Conservation (phyloP, 2,797 vertebrate genomes). For the Poecilia wingei region DNA sequence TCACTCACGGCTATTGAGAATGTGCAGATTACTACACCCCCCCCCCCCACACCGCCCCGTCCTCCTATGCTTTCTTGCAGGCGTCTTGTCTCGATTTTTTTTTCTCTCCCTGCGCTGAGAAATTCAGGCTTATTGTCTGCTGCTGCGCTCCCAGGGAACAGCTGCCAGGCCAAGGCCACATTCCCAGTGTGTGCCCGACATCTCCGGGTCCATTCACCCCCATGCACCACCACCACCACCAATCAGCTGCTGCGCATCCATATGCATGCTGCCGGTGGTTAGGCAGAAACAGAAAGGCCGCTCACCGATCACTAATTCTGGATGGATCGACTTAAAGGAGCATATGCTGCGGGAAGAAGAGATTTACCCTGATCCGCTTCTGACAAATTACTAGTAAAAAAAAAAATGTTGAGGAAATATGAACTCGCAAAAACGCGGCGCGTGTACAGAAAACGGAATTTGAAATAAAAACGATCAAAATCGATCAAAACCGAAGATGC, state of each 20-base stretch:
- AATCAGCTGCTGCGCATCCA: slow-evolving; percentile 79
- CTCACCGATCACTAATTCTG: slow-evolving; percentile 20
- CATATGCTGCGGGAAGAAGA: slow-evolving; percentile 41
- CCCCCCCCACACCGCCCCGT: no score
- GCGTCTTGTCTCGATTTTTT: slow-evolving; percentile 25
- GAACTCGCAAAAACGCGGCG: not conserved
- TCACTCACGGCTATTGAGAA: slow-evolving; percentile 38
- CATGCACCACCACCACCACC: slow-evolving; percentile 46
- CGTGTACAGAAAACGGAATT: not conserved
- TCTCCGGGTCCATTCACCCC: slow-evolving; percentile 72
- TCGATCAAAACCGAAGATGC: no score
- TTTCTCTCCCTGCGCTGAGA: slow-evolving; percentile 64
- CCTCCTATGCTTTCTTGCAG: not conserved
- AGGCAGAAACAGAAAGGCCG: slow-evolving; percentile 27
- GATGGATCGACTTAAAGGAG: slow-evolving; percentile 14
- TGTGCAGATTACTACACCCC: slow-evolving; percentile 48
- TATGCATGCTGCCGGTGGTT: slow-evolving; percentile 53
- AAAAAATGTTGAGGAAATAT: not conserved
- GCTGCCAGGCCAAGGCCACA: slow-evolving; percentile 82
- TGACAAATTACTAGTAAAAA: not conserved
- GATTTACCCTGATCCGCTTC: slow-evolving; percentile 31
- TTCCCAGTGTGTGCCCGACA: slow-evolving; percentile 70
- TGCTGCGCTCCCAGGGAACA: slow-evolving; percentile 82
- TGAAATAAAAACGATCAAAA: not conserved
- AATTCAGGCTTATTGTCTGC: slow-evolving; percentile 83